Evolutionary conservation across 2,888 invertebrate species (phyloP), one percentile per base, ranked within the genome.

Genomic region (Eupithecia exiguata): DNA sequence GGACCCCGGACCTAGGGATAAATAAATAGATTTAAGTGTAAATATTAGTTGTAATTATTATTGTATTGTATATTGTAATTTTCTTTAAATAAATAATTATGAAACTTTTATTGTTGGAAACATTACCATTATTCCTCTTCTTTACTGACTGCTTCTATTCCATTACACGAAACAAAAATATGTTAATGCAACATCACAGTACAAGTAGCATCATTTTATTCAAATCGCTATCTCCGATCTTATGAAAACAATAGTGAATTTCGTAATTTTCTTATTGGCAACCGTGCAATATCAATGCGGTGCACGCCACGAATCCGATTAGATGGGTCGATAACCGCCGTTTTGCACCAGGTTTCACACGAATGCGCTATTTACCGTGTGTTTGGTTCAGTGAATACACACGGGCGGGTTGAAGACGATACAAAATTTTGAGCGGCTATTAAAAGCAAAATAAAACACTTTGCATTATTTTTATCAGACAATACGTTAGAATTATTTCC

Each of bases 211-310:
- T 73, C 75, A 71, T 38, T 71, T 76, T 76, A 73, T 73, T 76
- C 72, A 73, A 68, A 68, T 72, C 76, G 70, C 78, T 81, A 83
- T 83, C 82, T 82, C 77, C 80, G 82, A 87, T 88, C 86, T 84
- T 84, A 85, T 84, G 83, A 82, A 86, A 87, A 88, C 87, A 88
- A 88, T 88, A 83, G 86, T 83, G 84, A 83, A 83, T 84, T 84
- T 82, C 75, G 83, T 83, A 85, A 87, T 84, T 87, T 86, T 84
- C 85, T 85, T 84, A 84, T 84, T 84, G 81, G 87, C 80, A 87
- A 85, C 87, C 83, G 84, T 87, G 86, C 86, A 86, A 85, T 88
- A 88, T 88, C 87, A 86, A 88, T 86, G 85, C 86, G 73, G 82
- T 83, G 84, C 86, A 83, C 78, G 80, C 82, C 79, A 84, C 79